Conservation (phyloP, 2,113 vertebrate genomes). For the Taurulus bubalis region DNA sequence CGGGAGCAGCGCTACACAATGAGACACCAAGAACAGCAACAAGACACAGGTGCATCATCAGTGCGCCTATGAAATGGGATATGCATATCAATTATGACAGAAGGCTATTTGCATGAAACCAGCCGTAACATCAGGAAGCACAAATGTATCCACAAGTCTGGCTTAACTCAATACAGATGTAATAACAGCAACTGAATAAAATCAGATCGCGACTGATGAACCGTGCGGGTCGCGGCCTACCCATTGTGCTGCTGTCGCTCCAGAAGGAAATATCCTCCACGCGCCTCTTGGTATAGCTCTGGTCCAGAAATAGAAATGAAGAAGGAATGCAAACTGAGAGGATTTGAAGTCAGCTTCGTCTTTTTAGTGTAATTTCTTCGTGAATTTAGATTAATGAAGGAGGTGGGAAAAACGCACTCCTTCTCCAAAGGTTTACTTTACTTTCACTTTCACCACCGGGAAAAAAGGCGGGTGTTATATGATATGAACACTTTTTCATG, state of each 20-base stretch:
- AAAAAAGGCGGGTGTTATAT: not conserved
- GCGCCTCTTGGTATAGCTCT: not conserved
- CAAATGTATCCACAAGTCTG: not conserved
- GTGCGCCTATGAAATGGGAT: not conserved
- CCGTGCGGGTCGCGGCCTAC: not conserved
- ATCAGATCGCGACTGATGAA: too few relatives aligned
- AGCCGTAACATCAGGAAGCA: not conserved
- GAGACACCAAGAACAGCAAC: not conserved
- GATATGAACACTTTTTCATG: not conserved
- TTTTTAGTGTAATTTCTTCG: not conserved
- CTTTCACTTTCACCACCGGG: not conserved
- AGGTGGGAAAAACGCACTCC: not conserved
- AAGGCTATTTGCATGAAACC: not conserved
- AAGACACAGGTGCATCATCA: not conserved
- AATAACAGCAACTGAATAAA: not conserved
- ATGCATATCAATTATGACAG: not conserved
- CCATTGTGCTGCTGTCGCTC: not conserved
- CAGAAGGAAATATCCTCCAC: not conserved
- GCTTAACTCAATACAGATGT: not conserved
- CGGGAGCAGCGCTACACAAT: not conserved
- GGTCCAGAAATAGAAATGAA: not conserved
- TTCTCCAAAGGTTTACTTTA: not conserved
- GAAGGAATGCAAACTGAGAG: not conserved
- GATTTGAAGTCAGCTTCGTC: not conserved
- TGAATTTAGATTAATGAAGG: not conserved